Base-by-base conservation (phyloP, 1,140 invertebrate genomes). In the Ceratosolen fusciceps region DNA sequence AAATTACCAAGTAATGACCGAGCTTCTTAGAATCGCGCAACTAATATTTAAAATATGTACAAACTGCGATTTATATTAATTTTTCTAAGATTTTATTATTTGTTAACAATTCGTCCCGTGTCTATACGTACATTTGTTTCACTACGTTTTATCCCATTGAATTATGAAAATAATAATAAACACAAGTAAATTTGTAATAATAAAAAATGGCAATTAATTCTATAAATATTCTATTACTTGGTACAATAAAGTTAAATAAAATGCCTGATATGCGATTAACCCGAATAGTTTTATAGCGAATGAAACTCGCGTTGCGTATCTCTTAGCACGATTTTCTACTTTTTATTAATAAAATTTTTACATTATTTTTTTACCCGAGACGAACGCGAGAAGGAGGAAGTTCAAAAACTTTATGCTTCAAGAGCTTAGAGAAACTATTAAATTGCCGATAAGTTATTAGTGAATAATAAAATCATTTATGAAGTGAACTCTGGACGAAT, bases 1-100 rank as follows among this genome's bases (percentile, higher is more conserved):
- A 67, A 24, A 68, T 39, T 43, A 16, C 43, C 29, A 37, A 34
- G 3, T 34, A 54, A 52, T 16, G 31, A 31, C 29, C 8, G 37
- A 74, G 39, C n/a, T 74, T 74, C 37, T 47, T 39, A n/a, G 73
- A 74, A 74, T 43, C 10, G 21, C 29, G 8, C n/a, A 60, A 60
- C 10, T 60, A 60, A 43, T 39, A 19, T 39, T 56, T 73, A 21
- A 56, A 56, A 39, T 26, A 58, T 74, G 34, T 74, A n/a, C n/a
- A 74, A 37, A 74, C 58, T 74, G 2, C n/a, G n/a, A n/a, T 58
- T 21, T 67, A 16, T 34, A 31, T 60, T 31, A 34, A 16, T 60
- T 60, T 19, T 14, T 29, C 8, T 58, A n/a, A 31, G 31, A 29
- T 31, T 60, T 60, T 60, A 29, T 8, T 10, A 0, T 43, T 43